These are phyloP conservation scores for Habroteleia sp. DNA, from an alignment of 2,888 invertebrate genomes.

Conservation along the genomic window DNA sequence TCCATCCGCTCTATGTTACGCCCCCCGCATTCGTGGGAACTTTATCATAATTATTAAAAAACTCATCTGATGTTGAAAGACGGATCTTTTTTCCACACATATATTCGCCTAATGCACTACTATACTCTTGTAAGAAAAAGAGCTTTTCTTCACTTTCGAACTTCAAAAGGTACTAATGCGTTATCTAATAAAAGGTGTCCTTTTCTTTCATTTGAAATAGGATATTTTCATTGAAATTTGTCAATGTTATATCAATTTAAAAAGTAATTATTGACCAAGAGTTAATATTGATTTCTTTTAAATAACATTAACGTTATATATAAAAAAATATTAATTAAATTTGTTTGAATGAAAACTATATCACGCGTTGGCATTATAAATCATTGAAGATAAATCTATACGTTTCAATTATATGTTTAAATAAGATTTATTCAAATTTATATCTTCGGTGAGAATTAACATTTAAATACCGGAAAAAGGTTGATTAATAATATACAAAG, in stretches of 20 bases:
- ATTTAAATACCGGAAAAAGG: too few relatives aligned
- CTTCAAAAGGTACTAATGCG: constrained; percentile 54
- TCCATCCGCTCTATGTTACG: constrained; percentile 72
- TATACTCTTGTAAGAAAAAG: constrained; percentile 46
- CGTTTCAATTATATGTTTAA: too few relatives aligned
- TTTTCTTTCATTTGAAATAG: constrained; percentile 53
- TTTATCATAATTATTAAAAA: constrained; percentile 79
- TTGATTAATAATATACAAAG: too few relatives aligned
- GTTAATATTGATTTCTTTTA: constrained; percentile 8
- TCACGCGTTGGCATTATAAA: too few relatives aligned
- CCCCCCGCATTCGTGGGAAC: constrained; percentile 81
- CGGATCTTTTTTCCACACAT: constrained; percentile 72
- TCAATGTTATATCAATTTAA: constrained; percentile 13
- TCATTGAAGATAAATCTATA: too few relatives aligned
- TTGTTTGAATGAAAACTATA: too few relatives aligned
- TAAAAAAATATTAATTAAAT: too few relatives aligned
- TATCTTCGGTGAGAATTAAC: too few relatives aligned
- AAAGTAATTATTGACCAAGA: constrained; percentile 16
- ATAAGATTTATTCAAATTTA: too few relatives aligned
- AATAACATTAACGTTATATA: too few relatives aligned
- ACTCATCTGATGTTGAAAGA: constrained; percentile 76
- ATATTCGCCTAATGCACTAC: constrained; percentile 47
- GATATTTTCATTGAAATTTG: constrained; percentile 38
- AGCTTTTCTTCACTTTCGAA: constrained; percentile 55
- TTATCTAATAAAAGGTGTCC: constrained; percentile 54